Evolutionary conservation across 2,888 invertebrate genomes (phyloP).

Genomic region (Cerceris rybyensis): DNA sequence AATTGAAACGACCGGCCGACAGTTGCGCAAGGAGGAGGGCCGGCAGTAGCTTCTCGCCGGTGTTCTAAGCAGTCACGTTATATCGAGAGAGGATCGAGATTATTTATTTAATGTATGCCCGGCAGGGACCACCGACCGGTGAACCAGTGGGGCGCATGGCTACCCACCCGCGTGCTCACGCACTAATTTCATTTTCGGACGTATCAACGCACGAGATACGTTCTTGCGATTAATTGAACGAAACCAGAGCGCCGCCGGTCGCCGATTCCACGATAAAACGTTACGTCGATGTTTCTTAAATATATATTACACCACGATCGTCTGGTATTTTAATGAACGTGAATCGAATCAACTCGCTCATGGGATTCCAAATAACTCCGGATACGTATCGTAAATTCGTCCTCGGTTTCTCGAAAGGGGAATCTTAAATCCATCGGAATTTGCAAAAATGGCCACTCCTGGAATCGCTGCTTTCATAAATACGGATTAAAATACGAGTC

Average conservation of each 20-base stretch:
- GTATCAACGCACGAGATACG: conserved; percentile 23
- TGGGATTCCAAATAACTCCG: no score
- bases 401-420: neutral
- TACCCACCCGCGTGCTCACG: conserved; percentile 57
- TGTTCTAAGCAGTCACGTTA: conserved; percentile 64
- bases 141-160: conserved; percentile 60
- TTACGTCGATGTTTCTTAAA: neutral
- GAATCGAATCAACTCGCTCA: neutral
- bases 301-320: neutral
- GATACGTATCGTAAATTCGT: no score
- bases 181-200: conserved; percentile 66
- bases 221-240: conserved; percentile 41
- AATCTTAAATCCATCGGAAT: neutral
- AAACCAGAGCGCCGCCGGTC: conserved; percentile 33
- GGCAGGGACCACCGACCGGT: conserved; percentile 64
- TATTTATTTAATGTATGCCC: conserved; percentile 67
- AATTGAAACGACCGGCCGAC: conserved; percentile 69
- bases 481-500: no score
- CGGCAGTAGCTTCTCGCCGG: conserved; percentile 62
- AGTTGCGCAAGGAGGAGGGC: conserved; percentile 67
- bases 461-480: no score
- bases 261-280: conserved; percentile 20
- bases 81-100: conserved; percentile 56
- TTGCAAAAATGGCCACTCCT: no score
- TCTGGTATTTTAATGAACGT: neutral